Conservation (phyloP, 2,888 invertebrate genomes). For the Sminthurides aquaticus region DNA sequence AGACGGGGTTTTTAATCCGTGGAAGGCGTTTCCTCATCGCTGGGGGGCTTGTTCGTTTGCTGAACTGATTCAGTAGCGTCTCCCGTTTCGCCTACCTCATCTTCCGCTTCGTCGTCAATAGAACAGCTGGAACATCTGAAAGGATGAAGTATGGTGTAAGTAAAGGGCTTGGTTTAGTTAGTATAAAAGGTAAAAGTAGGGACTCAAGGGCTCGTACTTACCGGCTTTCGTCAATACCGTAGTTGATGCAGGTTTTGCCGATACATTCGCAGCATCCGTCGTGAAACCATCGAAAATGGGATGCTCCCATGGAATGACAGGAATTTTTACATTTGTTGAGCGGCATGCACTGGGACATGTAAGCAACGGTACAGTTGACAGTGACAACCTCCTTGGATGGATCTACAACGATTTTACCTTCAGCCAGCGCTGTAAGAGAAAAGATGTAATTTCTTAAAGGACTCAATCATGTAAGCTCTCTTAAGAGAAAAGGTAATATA, state of each 20-base stretch:
- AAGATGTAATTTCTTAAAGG: too few relatives aligned
- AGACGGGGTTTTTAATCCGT: background rate
- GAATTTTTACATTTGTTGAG: slow-evolving; percentile 76
- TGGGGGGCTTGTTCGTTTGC: background rate
- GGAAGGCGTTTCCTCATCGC: background rate
- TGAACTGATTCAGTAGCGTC: slow-evolving; percentile 9
- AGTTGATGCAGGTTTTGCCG: slow-evolving; percentile 77
- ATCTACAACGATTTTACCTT: slow-evolving; percentile 43
- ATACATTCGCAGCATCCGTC: slow-evolving; percentile 92
- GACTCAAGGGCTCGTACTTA: too few relatives aligned
- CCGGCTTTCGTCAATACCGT: slow-evolving; percentile 80
- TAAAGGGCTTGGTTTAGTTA: background rate
- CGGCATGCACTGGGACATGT: slow-evolving; percentile 80
- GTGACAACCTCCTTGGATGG: slow-evolving; percentile 50
- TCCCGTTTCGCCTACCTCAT: slow-evolving; percentile 16
- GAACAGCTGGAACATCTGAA: slow-evolving; percentile 33
- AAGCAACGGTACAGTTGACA: slow-evolving; percentile 85
- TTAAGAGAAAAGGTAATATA: too few relatives aligned
- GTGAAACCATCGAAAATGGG: slow-evolving; percentile 84
- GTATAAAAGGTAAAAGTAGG: slow-evolving; percentile 30
- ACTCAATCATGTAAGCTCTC: too few relatives aligned
- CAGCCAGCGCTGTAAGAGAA: slow-evolving; percentile 29
- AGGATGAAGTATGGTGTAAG: background rate
- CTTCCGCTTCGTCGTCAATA: slow-evolving; percentile 26
- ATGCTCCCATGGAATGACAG: slow-evolving; percentile 75